Evolutionary conservation across 2,113 vertebrate species (phyloP).

Genomic region (Irena cyanogastra): DNA sequence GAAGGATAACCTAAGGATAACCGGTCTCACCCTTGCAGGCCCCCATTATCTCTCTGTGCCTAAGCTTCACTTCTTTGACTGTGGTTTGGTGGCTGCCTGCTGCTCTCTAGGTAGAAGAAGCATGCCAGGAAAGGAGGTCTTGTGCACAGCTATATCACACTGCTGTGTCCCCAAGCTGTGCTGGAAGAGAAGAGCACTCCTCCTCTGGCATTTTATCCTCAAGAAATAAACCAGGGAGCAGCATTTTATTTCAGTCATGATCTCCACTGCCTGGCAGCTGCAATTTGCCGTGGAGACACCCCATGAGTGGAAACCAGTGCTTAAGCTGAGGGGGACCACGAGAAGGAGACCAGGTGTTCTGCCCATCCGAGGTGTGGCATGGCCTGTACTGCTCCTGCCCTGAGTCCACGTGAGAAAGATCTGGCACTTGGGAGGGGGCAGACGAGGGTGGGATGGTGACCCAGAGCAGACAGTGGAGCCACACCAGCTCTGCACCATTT

Average conservation of each 20-base stretch:
- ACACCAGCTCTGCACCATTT: not conserved
- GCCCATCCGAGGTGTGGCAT: accelerated
- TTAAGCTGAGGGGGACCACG: accelerated
- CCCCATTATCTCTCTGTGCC: not conserved
- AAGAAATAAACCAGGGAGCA: not conserved
- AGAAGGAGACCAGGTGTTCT: not conserved
- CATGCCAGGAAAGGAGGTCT: not conserved
- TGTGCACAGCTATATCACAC: not conserved
- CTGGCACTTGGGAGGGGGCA: not conserved
- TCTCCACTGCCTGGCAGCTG: not conserved
- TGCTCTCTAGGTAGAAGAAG: not conserved
- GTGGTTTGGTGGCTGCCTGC: not conserved
- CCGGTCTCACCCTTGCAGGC: accelerated
- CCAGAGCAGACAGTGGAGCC: not conserved
- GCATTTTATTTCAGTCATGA: accelerated
- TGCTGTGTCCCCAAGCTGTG: accelerated
- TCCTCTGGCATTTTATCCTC: not conserved
- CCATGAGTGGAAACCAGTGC: not conserved
- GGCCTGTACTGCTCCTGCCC: not conserved
- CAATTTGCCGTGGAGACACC: not conserved
- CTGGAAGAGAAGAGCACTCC: not conserved
- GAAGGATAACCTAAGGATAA: not conserved
- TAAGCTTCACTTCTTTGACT: not conserved
- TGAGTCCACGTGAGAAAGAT: accelerated
- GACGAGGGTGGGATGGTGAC: accelerated